Base-by-base conservation (phyloP, 64 coral and sea anemone species). In the Pocillopora damicornis region DNA sequence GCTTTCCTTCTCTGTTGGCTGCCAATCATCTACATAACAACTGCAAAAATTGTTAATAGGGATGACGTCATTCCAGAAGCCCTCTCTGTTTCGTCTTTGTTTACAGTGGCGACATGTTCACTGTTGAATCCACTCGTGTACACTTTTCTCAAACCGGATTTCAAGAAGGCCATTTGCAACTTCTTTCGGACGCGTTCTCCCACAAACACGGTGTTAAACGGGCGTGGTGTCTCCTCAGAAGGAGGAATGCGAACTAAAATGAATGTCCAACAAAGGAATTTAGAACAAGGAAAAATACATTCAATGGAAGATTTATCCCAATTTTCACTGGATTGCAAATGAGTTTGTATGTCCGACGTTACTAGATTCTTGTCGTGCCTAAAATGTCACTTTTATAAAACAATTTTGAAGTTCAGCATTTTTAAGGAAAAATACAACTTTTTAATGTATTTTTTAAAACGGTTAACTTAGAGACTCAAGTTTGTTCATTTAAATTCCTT, bases 61-160 rank as follows among this genome's bases (percentile, higher is more conserved):
- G 16, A 7, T n/a, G 63, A 65, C 22, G 1, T 88, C 11, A 88
- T 90, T 23, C 93, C 93, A 37, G 10, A 58, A 58, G 61, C 86
- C 15, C 82, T 94, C 11, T 11, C 36, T 15, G 77, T 57, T 11
- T 63, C 88, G 57, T 91, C 93, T 5, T 87, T 88, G 42, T 79
- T 94, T 36, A 87, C 61, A 17, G 78, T 94, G 59, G 83, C 89
- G 4, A 58, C 87, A 23, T 81, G 93, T 30, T 94, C 93, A 15
- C 18, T 94, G 14, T 34, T 94, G 0, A 91, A 94, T 59, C 89
- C 93, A 10, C 35, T 94, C 11, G 77, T 91, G 18, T 94, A 91
- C 76, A 81, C 83, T 34, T 94, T 94, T 60, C 79, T 91, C 37
- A 94, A 94, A 66, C 93, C 93, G 2, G 93, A 94, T 87, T 88